These are phyloP conservation scores for Lacerta agilis DNA, from an alignment of 2,797 vertebrate species.

Conservation along the genomic window DNA sequence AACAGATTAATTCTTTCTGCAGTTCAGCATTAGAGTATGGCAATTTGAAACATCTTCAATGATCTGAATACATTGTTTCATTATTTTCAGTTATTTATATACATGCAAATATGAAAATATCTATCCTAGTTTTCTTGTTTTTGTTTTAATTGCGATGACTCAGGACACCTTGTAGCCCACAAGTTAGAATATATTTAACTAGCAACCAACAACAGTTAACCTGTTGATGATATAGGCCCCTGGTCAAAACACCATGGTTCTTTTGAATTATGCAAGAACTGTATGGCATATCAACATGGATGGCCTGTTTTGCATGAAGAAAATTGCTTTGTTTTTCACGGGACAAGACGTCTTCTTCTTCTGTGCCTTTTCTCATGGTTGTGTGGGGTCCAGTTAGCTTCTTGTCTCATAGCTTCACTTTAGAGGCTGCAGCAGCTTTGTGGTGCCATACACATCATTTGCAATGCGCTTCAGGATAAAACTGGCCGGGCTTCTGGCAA, in stretches of 20 bases:
- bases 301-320: not conserved
- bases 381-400: not conserved
- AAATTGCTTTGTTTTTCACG: not conserved
- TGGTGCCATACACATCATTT: conserved; percentile 12
- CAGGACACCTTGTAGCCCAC: no score
- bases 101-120: not conserved
- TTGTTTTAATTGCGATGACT: no score
- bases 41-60: not conserved
- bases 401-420: not conserved
- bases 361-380: not conserved
- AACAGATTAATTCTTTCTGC: not conserved
- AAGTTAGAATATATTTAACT: not conserved
- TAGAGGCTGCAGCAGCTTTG: not conserved
- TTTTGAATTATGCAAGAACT: not conserved
- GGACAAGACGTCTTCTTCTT: conserved; percentile 1
- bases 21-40: not conserved
- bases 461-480: conserved; percentile 27
- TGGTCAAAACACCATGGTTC: not conserved
- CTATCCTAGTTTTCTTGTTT: not conserved
- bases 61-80: no score
- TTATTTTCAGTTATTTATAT: not conserved
- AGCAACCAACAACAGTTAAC: not conserved
- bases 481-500: conserved; percentile 9
- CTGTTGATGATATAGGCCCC: not conserved
- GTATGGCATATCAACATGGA: not conserved